Percentiles rank a stretch among this genome's conserved stretches.
phyloP scores from a whole-genome alignment of 2,888 invertebrate species.

The Pristionchus exspectatus region DNA sequence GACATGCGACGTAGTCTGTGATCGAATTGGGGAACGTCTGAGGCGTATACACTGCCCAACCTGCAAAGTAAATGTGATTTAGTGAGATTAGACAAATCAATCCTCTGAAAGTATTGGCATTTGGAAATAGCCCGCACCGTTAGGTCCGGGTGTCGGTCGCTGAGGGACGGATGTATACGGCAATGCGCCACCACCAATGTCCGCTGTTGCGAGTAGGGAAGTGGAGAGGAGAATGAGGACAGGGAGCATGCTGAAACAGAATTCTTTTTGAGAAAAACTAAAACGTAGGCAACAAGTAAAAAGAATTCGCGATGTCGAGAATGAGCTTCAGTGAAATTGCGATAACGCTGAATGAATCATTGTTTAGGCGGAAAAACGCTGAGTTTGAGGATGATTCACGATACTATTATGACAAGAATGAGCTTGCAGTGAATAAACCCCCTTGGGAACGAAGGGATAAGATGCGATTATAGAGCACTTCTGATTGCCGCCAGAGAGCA shows the following conservation, averaged over 20 bases:
- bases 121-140: not conserved
- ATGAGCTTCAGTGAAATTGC: not conserved
- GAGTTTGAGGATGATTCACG: not conserved
- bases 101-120: no score
- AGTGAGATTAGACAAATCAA: not conserved
- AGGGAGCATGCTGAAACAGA: not conserved
- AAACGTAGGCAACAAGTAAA: not conserved
- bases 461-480: not conserved
- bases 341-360: not conserved
- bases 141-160: not conserved
- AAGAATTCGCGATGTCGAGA: not conserved
- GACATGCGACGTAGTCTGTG: not conserved
- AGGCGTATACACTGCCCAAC: slow-evolving; percentile 23
- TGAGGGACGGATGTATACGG: not conserved
- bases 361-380: not conserved
- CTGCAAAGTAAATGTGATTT: not conserved
- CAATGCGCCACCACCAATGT: not conserved
- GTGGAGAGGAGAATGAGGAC: not conserved
- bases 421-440: not conserved
- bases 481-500: not conserved
- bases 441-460: not conserved
- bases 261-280: not conserved
- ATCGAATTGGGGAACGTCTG: slow-evolving; percentile 30
- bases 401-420: not conserved
- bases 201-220: not conserved